Conservation (phyloP, 1,140 invertebrate species). For the Pemphigus obesinymphae region DNA sequence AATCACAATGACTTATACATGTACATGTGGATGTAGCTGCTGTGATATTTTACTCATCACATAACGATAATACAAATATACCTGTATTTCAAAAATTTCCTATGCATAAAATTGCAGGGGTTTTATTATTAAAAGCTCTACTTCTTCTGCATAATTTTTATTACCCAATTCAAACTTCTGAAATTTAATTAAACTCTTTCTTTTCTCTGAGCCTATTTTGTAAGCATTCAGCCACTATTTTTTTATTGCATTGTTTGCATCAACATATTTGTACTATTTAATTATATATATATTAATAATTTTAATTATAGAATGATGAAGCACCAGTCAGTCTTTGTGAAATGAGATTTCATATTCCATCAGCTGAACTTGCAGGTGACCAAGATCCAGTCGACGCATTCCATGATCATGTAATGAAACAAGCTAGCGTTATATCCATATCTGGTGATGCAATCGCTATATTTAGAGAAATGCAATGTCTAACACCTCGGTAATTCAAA, state of each 20-base stretch:
- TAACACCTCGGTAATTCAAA: conserved; percentile 81
- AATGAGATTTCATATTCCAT: conserved; percentile 95
- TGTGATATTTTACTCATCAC: too few species aligned
- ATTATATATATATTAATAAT: neutral
- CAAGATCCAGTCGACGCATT: conserved; percentile 91
- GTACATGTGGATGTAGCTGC: too few species aligned
- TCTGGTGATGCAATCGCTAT: conserved; percentile 96
- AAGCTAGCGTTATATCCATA: conserved; percentile 95
- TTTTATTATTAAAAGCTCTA: neutral
- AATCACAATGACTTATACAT: too few species aligned
- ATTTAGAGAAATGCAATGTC: conserved; percentile 93
- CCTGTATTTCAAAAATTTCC: too few species aligned
- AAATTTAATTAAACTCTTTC: too few species aligned
- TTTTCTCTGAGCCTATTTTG: too few species aligned
- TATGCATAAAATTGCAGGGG: too few species aligned
- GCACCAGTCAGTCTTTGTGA: conserved; percentile 94
- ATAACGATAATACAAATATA: too few species aligned
- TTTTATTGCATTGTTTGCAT: too few species aligned
- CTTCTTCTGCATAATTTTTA: neutral
- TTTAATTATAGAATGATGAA: conserved; percentile 80
- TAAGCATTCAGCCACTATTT: too few species aligned
- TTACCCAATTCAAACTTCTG: too few species aligned
- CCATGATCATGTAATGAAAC: conserved; percentile 90
- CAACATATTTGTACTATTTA: neutral
- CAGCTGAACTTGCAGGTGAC: conserved; percentile 74